Percentiles rank a stretch among this genome's conserved stretches.
Conservation (phyloP, 2,113 vertebrate species). For the Oostethus manadensis region DNA sequence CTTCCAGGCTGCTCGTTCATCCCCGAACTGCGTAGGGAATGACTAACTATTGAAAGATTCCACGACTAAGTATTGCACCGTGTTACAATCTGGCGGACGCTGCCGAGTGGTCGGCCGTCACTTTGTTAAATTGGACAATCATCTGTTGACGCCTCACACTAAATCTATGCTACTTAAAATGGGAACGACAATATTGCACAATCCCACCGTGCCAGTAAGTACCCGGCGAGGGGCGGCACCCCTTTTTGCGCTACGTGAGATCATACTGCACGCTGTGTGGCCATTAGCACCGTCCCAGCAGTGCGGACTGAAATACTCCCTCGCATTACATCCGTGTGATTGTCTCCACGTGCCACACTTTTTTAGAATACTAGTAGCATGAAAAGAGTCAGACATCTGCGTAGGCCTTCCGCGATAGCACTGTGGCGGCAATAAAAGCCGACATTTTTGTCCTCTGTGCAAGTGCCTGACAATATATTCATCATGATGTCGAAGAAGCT, state of each 20-base stretch:
- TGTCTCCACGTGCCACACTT: slow-evolving; percentile 33
- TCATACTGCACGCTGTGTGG: slow-evolving; percentile 21
- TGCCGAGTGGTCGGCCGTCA: slow-evolving; percentile 25
- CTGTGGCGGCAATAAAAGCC: slow-evolving; percentile 10
- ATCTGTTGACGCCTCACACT: slow-evolving; percentile 24
- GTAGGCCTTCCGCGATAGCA: slow-evolving; percentile 25
- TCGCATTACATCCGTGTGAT: slow-evolving; percentile 31
- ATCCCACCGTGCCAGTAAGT: slow-evolving; percentile 61
- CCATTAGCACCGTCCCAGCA: slow-evolving; percentile 64
- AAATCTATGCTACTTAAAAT: slow-evolving; percentile 16
- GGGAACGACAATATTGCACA: slow-evolving; percentile 72
- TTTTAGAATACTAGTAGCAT: slow-evolving; percentile 9
- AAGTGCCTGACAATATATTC: slow-evolving; percentile 2
- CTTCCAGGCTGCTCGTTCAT: neutral
- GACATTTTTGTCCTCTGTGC: slow-evolving; percentile 6
- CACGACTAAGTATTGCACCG: slow-evolving; percentile 49
- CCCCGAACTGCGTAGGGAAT: neutral
- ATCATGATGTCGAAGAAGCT: slow-evolving; percentile 12
- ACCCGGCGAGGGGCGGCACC: slow-evolving; percentile 42
- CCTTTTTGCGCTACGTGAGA: slow-evolving; percentile 20
- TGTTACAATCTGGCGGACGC: slow-evolving; percentile 50
- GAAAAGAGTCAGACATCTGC: slow-evolving; percentile 10
- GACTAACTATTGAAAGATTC: slow-evolving; percentile 11
- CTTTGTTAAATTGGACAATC: slow-evolving; percentile 29
- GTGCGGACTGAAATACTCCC: slow-evolving; percentile 44